phyloP scores from a whole-genome alignment of 2,113 vertebrate species.

The Dermatemys mawii region DNA sequence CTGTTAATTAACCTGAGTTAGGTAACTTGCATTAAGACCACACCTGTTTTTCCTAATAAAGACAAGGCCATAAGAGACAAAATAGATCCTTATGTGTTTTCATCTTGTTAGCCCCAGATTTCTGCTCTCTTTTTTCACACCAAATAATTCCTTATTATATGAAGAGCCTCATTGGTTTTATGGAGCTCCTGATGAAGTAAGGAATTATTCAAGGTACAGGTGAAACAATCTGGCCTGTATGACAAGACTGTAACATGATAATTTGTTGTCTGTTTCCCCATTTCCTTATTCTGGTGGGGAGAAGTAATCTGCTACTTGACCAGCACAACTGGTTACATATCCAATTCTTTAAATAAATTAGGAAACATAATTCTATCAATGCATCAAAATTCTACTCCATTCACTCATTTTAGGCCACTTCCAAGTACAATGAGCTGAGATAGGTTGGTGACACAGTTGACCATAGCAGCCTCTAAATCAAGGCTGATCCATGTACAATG shows the following conservation, averaged over 20 bases:
- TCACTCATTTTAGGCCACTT: background rate
- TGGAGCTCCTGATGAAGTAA: background rate
- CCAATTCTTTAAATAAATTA: background rate
- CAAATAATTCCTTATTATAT: no score
- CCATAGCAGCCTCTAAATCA: background rate
- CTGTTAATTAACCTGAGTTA: background rate
- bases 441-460: background rate
- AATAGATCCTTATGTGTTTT: background rate
- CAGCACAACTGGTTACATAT: background rate
- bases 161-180: background rate
- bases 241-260: background rate
- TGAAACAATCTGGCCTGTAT: background rate
- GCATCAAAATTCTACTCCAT: background rate
- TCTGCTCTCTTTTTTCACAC: background rate
- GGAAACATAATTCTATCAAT: background rate
- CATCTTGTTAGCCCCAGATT: background rate
- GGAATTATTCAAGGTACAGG: background rate
- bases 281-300: background rate
- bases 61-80: background rate
- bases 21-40: background rate
- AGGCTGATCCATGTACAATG: accelerated
- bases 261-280: background rate
- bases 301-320: background rate
- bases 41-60: background rate
- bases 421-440: background rate